Base-by-base conservation (phyloP, 2,113 vertebrate genomes). In the Diphyllodes magnificus region DNA sequence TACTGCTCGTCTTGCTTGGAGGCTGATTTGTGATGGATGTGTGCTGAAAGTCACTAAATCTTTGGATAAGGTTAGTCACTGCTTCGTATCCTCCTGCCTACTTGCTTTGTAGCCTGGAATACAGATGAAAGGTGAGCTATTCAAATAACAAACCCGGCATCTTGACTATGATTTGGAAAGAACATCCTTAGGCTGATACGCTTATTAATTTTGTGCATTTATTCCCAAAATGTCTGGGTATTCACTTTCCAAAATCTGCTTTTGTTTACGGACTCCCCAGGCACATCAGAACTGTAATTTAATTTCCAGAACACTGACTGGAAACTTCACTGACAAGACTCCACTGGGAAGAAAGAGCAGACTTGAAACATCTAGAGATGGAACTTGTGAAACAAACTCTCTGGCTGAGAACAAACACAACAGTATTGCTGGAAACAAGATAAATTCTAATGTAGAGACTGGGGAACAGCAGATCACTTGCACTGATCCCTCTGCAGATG, bases 1-100 rank as follows among this genome's bases (percentile, higher is more conserved):
- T 47, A 99, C 99, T 49, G 99, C 99, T 73, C 91, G 91, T 64
- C 98, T 99, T 79, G 99, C 99, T 33, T 98, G 98, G 97, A 98
- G 98, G 94, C 98, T 99, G 98, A 98, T 99, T 91, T 97, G 95
- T 61, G 99, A 99, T 51, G 99, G 99, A n/a, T 99, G 99, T 93
- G 85, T 98, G 72, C 98, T 99, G 97, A 99, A 98, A 97, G 95
- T 99, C 78, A 99, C 99, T 7, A 98, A 98, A 90, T 98, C 97
- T 63, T 97, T 98, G 79, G 97, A 98, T 82, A 97, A 98, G 99
- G 99, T 99, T 97, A 98, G 99, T 99, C 92, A 86, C 86, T 93
- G 76, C 73, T 95, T 95, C 1, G 0, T 57, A 31, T 78, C 59
- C 97, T 65, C 60, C 66, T 59, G 69, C 94, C 93, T 64, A 49